A percentile compares a stretch with the other conserved stretches of the same genome.
phyloP scores from a whole-genome alignment of 2,888 invertebrate genomes.

The Molorchus minor region DNA sequence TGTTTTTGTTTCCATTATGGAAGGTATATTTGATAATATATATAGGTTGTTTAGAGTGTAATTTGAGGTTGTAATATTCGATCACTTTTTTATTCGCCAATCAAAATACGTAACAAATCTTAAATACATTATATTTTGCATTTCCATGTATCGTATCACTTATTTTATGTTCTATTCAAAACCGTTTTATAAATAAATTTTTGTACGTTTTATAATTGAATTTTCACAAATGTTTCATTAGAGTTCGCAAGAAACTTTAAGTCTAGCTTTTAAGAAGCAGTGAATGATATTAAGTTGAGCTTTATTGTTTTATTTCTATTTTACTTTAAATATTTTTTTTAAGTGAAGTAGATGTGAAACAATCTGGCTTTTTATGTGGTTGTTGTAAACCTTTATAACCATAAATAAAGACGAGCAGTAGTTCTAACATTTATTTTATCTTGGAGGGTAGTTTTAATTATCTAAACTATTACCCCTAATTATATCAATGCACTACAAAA shows the following conservation, averaged over 20 bases:
- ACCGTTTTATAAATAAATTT: not conserved
- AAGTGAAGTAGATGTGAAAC: not conserved
- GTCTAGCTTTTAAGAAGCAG: slow-evolving; percentile 1
- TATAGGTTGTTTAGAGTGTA: not conserved
- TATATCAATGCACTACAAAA: no score
- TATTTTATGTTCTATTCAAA: not conserved
- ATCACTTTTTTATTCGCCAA: not conserved
- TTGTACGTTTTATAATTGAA: slow-evolving; percentile 6
- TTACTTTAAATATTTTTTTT: not conserved
- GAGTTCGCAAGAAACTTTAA: not conserved
- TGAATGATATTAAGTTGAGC: slow-evolving; percentile 9
- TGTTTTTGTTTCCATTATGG: no score
- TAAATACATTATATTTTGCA: no score
- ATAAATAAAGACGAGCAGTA: not conserved
- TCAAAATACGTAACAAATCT: no score
- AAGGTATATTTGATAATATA: not conserved
- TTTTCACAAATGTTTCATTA: slow-evolving; percentile 1
- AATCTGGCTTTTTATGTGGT: not conserved
- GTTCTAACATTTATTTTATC: no score
- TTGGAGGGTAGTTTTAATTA: no score
- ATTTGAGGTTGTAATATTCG: not conserved
- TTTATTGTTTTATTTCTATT: slow-evolving; percentile 2
- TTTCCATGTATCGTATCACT: no score
- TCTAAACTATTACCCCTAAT: no score
- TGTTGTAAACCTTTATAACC: not conserved